A percentile compares a stretch with the other conserved stretches of the same genome.
Evolutionary conservation across 2,113 vertebrate genomes (phyloP).

Genomic region (Quiscalus mexicanus): DNA sequence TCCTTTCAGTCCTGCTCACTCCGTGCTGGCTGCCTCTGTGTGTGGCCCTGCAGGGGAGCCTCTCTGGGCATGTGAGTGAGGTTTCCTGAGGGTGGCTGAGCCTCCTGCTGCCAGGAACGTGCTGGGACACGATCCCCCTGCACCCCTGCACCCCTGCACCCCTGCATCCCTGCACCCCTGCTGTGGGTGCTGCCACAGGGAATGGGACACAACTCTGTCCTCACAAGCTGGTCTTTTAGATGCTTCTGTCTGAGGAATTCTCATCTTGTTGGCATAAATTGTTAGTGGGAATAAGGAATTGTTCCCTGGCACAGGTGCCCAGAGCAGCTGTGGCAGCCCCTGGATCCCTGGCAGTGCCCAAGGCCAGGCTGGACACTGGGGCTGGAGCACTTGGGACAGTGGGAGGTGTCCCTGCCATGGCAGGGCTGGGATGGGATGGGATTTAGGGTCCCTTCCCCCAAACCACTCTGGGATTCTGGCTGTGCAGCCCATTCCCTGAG

Average conservation of each 20-base stretch:
- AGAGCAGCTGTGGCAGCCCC: not conserved
- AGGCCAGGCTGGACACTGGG: not conserved
- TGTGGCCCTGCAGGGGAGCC: not conserved
- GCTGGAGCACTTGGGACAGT: not conserved
- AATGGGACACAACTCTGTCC: not conserved
- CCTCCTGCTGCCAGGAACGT: not conserved
- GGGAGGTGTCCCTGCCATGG: not conserved
- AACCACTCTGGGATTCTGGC: fast-evolving
- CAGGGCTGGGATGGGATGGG: not conserved
- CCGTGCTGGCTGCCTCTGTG: not conserved
- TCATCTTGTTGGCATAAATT: not conserved
- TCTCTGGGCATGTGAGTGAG: not conserved
- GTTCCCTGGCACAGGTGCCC: not conserved
- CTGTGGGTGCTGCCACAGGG: not conserved
- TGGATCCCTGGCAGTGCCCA: not conserved
- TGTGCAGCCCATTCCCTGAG: fast-evolving
- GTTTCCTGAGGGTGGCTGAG: not conserved
- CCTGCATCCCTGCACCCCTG: not conserved
- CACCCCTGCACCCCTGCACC: not conserved
- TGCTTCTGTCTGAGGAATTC: not conserved
- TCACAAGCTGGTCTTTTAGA: not conserved
- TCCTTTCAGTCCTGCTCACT: not conserved
- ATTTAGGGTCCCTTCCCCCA: not conserved
- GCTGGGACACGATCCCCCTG: not conserved
- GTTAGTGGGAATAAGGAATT: not conserved